Conservation (phyloP, 2,797 vertebrate genomes). For the Xenopus petersii region DNA sequence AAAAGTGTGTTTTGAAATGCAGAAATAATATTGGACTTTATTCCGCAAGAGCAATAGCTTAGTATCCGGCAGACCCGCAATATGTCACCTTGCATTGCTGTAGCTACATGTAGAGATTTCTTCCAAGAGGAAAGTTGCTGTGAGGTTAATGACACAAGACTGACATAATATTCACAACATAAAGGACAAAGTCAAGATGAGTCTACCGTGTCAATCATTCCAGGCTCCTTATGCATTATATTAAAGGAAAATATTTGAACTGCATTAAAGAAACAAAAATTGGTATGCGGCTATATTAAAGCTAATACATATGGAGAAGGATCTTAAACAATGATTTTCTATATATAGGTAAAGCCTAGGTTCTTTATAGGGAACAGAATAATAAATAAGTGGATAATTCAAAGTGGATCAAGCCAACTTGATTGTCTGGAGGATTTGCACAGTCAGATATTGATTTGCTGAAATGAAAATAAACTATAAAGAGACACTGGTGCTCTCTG, state of each 20-base stretch:
- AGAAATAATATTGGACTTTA: conserved; percentile 28
- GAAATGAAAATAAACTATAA: neutral
- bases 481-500: too few species aligned
- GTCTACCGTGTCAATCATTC: conserved; percentile 21
- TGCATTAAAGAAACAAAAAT: conserved; percentile 3
- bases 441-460: neutral
- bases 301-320: neutral
- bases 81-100: neutral
- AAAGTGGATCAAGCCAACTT: neutral
- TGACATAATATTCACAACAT: neutral
- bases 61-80: neutral
- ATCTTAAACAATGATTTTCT: neutral
- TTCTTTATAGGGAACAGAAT: too few species aligned
- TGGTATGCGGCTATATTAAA: conserved; percentile 12
- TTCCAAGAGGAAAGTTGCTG: neutral
- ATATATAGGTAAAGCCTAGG: neutral
- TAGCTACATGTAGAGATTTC: conserved; percentile 9
- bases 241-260: conserved; percentile 14
- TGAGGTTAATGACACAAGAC: conserved; percentile 33
- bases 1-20: conserved; percentile 27
- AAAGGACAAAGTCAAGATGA: conserved; percentile 18
- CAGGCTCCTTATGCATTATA: neutral
- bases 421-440: neutral
- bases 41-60: conserved; percentile 4
- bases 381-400: too few species aligned